phyloP scores from a whole-genome alignment of 2,888 invertebrate species.

The Anaspis maculata region DNA sequence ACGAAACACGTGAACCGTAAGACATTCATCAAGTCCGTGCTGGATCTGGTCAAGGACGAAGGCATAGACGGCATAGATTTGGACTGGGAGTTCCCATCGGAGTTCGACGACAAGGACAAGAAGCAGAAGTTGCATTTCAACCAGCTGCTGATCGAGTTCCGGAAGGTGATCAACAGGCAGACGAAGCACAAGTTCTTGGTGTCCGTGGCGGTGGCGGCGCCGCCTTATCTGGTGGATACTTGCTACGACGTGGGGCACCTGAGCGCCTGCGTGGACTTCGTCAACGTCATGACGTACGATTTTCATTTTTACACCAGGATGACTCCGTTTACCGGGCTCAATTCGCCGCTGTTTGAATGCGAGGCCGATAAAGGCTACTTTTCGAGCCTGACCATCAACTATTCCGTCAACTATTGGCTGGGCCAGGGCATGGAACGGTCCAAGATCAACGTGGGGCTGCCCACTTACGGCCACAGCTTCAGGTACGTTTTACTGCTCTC shows the following conservation, averaged over 20 bases:
- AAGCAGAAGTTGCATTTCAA: constrained; percentile 66
- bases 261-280: constrained; percentile 73
- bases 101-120: constrained; percentile 29
- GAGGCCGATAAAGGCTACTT: constrained; percentile 55
- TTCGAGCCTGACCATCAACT: constrained; percentile 70
- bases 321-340: constrained; percentile 76
- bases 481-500: no score
- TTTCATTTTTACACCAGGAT: constrained; percentile 70
- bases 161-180: constrained; percentile 53
- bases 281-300: constrained; percentile 90
- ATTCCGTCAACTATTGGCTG: constrained; percentile 70
- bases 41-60: constrained; percentile 46
- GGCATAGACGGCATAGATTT: constrained; percentile 65
- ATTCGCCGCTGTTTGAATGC: constrained; percentile 67
- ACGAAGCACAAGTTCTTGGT: constrained; percentile 54
- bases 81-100: constrained; percentile 82
- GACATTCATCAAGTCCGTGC: constrained; percentile 47
- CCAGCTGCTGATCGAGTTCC: constrained; percentile 64
- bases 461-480: constrained; percentile 80
- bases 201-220: constrained; percentile 74
- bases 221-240: constrained; percentile 61
- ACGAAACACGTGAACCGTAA: constrained; percentile 61
- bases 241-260: constrained; percentile 73
- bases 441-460: constrained; percentile 78
- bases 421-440: constrained; percentile 63